Percentiles rank a stretch among this genome's conserved stretches.
Evolutionary conservation across 2,113 vertebrate species (phyloP).

Genomic region (Pituophis catenifer): DNA sequence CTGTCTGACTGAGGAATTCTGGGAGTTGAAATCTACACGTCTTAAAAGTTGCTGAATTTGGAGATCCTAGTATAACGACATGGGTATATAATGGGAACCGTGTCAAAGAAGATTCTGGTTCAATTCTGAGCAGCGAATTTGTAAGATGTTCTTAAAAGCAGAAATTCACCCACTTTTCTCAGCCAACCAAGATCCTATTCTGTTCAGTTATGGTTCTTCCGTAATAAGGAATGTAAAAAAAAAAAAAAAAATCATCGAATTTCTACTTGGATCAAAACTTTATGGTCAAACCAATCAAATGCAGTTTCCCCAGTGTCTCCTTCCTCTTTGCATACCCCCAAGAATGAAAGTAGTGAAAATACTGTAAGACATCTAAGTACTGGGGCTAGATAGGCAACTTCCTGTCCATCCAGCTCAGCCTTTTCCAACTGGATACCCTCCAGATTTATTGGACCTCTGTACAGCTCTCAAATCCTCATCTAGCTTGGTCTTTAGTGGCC

Average conservation of each 20-base stretch:
- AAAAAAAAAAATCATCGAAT: background rate
- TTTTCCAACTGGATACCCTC: background rate
- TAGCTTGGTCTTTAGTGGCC: background rate
- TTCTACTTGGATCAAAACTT: background rate
- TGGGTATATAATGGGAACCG: background rate
- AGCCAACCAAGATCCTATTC: background rate
- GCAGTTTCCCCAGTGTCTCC: background rate
- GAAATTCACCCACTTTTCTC: background rate
- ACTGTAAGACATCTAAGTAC: too few species aligned
- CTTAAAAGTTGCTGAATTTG: background rate
- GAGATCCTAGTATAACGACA: background rate
- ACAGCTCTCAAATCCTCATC: background rate
- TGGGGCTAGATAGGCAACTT: background rate
- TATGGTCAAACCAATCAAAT: too few species aligned
- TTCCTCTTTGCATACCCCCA: background rate
- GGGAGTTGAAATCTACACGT: background rate
- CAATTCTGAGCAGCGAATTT: background rate
- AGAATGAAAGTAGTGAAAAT: background rate
- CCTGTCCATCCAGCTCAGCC: background rate
- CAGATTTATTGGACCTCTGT: background rate
- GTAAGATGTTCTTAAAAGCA: background rate
- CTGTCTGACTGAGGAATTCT: background rate
- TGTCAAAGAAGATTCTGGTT: background rate
- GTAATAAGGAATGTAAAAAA: background rate
- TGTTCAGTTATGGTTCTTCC: background rate